Evolutionary conservation across 2,113 vertebrate genomes (phyloP), one percentile per base, ranked within the genome.

Genomic region (Garra rufa): DNA sequence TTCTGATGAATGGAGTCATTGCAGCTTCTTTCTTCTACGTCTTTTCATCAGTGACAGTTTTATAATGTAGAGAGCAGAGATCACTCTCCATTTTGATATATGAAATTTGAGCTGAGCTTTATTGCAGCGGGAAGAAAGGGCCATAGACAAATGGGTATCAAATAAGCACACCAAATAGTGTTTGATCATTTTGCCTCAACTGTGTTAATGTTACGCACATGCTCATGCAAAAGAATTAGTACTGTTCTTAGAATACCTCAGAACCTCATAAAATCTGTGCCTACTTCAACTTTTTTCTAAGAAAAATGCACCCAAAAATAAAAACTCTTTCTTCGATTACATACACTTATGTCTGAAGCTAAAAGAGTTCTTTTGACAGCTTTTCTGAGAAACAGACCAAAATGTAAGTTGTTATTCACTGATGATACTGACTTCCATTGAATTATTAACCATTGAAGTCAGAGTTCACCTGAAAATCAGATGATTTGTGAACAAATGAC

Each of bases 51-150:
- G 79, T 85, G 41, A 70, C 65, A 59, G 83, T 63, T 87, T 70
- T 84, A 84, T 71, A 83, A 75, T 79, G 57, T 52, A 69, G 76
- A 81, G 69, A 81, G 78, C 41, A 55, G 73, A 52, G 48, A 61
- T 77, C 74, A 71, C 30, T 77, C 83, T 85, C 77, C 71, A 52
- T 34, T 55, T 38, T 85, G 82, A 84, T 80, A 46, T 84, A 84
- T 84, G 50, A 87, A 80, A 83, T 57, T 80, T 82, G 77, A 61
- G 69, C 78, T 85, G 83, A 85, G 81, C 70, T 80, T 87, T 77
- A 85, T 77, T 87, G 52, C 43, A 19, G 50, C 30, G 76, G 9
- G 38, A 52, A 63, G 69, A 65, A 59, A 65, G 59, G 77, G 83
- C 86, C 59, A 44, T 57, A 50, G 83, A 82, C 71, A 65, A 82